Evolutionary conservation across 2,888 invertebrate genomes (phyloP).

Genomic region (Eupithecia dodoneata): DNA sequence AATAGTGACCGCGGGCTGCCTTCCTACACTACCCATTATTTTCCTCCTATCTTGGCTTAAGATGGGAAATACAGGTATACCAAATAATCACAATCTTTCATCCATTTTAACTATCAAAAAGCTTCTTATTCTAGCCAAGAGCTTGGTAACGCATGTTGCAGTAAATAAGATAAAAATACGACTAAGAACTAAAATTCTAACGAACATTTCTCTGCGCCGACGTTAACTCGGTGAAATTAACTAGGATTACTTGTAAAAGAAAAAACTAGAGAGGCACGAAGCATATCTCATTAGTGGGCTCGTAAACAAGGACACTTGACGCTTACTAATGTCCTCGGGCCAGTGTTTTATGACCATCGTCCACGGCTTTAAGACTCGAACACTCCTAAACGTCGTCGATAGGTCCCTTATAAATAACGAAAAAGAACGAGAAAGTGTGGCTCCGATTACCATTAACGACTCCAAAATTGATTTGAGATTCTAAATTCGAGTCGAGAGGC

Average conservation of each 20-base stretch:
- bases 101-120: background rate
- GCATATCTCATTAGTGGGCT: slow-evolving; percentile 75
- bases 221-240: slow-evolving; percentile 14
- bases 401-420: slow-evolving; percentile 60
- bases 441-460: slow-evolving; percentile 56
- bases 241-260: slow-evolving; percentile 21
- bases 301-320: slow-evolving; percentile 77
- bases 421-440: slow-evolving; percentile 53
- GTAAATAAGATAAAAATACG: too few species aligned
- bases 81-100: background rate
- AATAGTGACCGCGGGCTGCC: slow-evolving; percentile 60
- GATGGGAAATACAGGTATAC: background rate
- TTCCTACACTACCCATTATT: slow-evolving; percentile 49
- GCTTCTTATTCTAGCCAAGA: background rate
- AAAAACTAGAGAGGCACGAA: slow-evolving; percentile 42
- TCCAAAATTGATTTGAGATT: slow-evolving; percentile 40
- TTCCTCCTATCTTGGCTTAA: background rate
- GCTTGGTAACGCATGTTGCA: background rate
- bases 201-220: slow-evolving; percentile 1
- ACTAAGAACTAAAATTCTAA: slow-evolving; percentile 5
- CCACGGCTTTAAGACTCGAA: slow-evolving; percentile 64
- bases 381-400: slow-evolving; percentile 55
- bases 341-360: slow-evolving; percentile 72
- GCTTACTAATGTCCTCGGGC: slow-evolving; percentile 74
- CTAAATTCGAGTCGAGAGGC: slow-evolving; percentile 2